phyloP scores from a whole-genome alignment of 2,888 invertebrate genomes.

The Chloromyia formosa region DNA sequence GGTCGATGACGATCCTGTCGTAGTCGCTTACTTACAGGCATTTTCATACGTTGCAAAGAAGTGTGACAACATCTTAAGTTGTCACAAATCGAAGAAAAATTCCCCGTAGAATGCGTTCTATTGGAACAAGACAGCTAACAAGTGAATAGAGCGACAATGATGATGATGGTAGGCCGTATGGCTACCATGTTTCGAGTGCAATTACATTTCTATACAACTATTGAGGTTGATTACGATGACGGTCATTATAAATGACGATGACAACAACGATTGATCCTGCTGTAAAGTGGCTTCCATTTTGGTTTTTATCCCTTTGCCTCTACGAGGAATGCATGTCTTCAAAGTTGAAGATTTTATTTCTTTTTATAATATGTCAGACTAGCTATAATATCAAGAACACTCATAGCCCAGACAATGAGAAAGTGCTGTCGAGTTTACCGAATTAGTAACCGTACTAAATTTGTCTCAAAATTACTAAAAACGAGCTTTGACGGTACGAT shows the following conservation, averaged over 20 bases:
- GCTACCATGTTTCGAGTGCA: constrained; percentile 19
- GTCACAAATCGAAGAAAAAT: constrained; percentile 37
- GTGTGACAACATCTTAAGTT: constrained; percentile 47
- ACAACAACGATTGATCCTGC: constrained; percentile 20
- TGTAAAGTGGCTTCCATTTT: background rate
- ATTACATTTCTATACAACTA: constrained; percentile 31
- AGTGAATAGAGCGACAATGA: background rate
- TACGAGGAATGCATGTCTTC: no score
- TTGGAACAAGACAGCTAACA: constrained; percentile 37
- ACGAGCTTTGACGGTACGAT: no score
- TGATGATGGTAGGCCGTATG: constrained; percentile 7
- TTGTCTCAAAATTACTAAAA: no score
- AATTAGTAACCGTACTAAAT: no score
- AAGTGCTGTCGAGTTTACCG: no score
- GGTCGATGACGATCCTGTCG: background rate
- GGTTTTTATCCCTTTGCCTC: background rate
- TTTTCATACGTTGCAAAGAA: constrained; percentile 29
- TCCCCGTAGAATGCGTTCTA: background rate
- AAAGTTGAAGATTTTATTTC: no score
- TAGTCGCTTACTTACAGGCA: constrained; percentile 5
- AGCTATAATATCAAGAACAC: no score
- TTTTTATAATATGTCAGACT: no score
- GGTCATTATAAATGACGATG: constrained; percentile 36
- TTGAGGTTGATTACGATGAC: constrained; percentile 33
- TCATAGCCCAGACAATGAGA: no score